phyloP scores from a whole-genome alignment of 2,113 vertebrate genomes.

The Petromus typicus region DNA sequence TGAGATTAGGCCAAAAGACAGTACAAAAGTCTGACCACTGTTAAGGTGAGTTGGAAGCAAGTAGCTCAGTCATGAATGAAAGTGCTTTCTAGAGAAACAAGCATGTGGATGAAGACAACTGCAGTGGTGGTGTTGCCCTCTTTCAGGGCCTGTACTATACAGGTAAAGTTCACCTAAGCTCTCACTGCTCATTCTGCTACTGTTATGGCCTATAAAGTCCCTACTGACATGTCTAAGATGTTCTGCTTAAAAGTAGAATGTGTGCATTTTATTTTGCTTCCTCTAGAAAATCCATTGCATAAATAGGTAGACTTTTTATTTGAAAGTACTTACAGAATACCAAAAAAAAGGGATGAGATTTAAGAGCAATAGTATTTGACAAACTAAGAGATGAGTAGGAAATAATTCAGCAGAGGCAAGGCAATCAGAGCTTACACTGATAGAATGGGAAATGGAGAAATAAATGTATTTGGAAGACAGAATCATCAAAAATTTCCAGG shows the following conservation, averaged over 20 bases:
- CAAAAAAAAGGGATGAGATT: conserved; percentile 5
- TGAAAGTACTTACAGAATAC: neutral
- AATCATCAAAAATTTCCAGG: neutral
- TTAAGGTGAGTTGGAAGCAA: neutral
- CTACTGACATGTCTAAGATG: neutral
- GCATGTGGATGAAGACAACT: neutral
- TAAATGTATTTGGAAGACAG: neutral
- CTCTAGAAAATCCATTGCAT: neutral
- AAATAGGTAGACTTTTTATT: neutral
- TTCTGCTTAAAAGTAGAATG: neutral
- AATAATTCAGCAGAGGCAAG: neutral
- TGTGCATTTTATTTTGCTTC: neutral
- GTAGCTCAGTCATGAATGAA: neutral
- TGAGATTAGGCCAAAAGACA: neutral
- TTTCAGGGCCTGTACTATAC: neutral
- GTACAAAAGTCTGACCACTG: neutral
- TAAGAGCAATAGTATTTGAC: neutral
- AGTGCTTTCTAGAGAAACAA: neutral
- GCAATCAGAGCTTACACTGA: neutral
- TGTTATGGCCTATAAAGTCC: neutral
- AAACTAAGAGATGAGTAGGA: neutral
- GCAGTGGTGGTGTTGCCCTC: neutral
- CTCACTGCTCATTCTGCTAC: neutral
- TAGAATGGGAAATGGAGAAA: neutral
- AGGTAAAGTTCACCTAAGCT: neutral